phyloP scores from a whole-genome alignment of 2,888 invertebrate genomes.

The Cotesia congregata region DNA sequence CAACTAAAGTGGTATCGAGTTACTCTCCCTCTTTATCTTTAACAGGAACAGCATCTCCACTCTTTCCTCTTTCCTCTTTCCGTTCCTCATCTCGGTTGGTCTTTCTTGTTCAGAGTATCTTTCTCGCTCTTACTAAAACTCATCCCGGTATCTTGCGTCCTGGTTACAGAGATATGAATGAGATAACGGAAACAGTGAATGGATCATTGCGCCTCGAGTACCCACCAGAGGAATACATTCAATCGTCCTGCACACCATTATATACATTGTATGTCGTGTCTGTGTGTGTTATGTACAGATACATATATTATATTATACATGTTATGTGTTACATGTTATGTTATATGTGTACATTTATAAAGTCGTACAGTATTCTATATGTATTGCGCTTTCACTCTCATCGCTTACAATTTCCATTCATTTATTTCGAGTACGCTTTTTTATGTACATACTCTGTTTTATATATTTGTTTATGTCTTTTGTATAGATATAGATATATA shows the following conservation, averaged over 20 bases:
- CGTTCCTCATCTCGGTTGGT: constrained; percentile 14
- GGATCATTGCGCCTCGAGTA: constrained; percentile 51
- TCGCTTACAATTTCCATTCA: constrained; percentile 26
- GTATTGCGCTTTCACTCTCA: constrained; percentile 24
- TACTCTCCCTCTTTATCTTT: constrained; percentile 41
- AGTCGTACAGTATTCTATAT: constrained; percentile 5
- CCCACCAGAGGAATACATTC: constrained; percentile 48
- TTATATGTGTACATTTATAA: constrained; percentile 15
- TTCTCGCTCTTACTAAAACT: constrained; percentile 32
- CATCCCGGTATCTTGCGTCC: constrained; percentile 47
- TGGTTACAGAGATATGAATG: constrained; percentile 52
- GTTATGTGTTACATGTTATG: constrained; percentile 6
- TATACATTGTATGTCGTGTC: constrained; percentile 27
- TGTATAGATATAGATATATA: background rate
- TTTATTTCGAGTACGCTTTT: constrained; percentile 4
- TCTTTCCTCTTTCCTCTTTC: constrained; percentile 25
- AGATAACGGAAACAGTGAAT: constrained; percentile 54
- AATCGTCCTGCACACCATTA: constrained; percentile 46
- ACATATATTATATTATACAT: constrained; percentile 26
- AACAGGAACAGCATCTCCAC: constrained; percentile 22
- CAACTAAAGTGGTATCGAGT: constrained; percentile 44
- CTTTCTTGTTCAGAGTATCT: constrained; percentile 20
- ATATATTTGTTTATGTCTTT: background rate
- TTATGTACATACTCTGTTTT: background rate
- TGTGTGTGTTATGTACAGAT: constrained; percentile 21